Conservation (phyloP, 2,797 vertebrate genomes). For the Setipinna tenuifilis region DNA sequence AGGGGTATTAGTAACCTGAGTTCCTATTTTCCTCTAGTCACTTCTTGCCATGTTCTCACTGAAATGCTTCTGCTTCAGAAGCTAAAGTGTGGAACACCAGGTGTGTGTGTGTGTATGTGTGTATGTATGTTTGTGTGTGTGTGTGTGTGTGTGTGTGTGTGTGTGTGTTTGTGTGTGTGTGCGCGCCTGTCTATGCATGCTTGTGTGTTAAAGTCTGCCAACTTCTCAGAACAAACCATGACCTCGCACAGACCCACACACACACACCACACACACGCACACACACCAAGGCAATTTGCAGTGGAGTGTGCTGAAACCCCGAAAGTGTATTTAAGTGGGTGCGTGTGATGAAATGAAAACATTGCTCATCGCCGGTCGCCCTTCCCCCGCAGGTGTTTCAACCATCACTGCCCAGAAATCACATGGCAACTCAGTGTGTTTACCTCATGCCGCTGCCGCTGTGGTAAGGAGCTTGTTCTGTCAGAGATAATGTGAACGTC, state of each 20-base stretch:
- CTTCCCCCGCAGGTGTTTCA: conserved; percentile 35
- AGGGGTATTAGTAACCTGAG: conserved; percentile 18
- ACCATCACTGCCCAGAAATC: conserved; percentile 50
- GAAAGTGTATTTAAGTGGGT: conserved; percentile 34
- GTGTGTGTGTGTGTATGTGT: conserved; percentile 24
- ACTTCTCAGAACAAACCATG: conserved; percentile 26
- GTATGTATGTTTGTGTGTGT: neutral
- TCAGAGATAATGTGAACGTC: conserved; percentile 10
- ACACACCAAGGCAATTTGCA: neutral
- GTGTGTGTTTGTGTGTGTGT: conserved; percentile 38
- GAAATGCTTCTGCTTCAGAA: neutral
- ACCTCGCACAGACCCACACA: conserved; percentile 2
- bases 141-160: conserved; percentile 68
- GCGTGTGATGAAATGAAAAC: conserved; percentile 38
- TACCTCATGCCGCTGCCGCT: neutral
- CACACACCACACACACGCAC: neutral
- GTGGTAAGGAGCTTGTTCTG: neutral
- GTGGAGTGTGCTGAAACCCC: neutral
- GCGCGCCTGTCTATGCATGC: conserved; percentile 65
- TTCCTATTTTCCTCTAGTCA: conserved; percentile 1
- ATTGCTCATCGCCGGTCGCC: conserved; percentile 24
- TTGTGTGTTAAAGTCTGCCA: neutral
- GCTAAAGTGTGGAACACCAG: neutral
- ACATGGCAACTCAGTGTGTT: conserved; percentile 38
- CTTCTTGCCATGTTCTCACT: neutral